Percentiles rank a stretch among this genome's conserved stretches.
phyloP scores from a whole-genome alignment of 2,888 invertebrate genomes.

The Coenonympha arcania region DNA sequence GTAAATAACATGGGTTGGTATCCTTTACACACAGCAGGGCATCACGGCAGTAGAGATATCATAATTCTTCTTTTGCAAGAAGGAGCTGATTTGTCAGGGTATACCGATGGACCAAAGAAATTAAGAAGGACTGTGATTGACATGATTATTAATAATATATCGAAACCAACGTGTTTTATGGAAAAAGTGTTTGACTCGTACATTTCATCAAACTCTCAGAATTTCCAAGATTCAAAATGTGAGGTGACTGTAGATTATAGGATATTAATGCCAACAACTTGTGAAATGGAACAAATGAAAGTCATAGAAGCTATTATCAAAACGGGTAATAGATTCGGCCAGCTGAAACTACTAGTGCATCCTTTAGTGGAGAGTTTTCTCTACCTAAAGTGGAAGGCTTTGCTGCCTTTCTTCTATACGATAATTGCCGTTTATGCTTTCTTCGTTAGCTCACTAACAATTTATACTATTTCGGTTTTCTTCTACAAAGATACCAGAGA shows the following conservation, averaged over 20 bases:
- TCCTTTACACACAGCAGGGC: slow-evolving; percentile 66
- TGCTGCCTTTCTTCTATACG: slow-evolving; percentile 70
- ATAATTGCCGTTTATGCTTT: slow-evolving; percentile 65
- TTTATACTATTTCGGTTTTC: slow-evolving; percentile 63
- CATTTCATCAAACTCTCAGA: slow-evolving; percentile 61
- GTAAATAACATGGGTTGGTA: slow-evolving; percentile 55
- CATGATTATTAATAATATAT: slow-evolving; percentile 66
- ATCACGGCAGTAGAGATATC: slow-evolving; percentile 75
- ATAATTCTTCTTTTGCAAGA: slow-evolving; percentile 57
- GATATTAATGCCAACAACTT: slow-evolving; percentile 58
- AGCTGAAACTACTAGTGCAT: slow-evolving; percentile 68
- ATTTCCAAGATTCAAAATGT: slow-evolving; percentile 55
- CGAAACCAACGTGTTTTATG: slow-evolving; percentile 70
- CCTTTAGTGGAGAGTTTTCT: slow-evolving; percentile 74
- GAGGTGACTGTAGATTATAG: slow-evolving; percentile 68
- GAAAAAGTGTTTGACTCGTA: slow-evolving; percentile 70
- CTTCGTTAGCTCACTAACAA: slow-evolving; percentile 67
- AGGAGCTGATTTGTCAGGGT: slow-evolving; percentile 63
- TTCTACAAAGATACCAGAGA: slow-evolving; percentile 58
- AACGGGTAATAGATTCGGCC: slow-evolving; percentile 66
- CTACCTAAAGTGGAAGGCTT: slow-evolving; percentile 72
- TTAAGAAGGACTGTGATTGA: slow-evolving; percentile 65
- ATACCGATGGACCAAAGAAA: slow-evolving; percentile 57
- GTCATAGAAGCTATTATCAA: slow-evolving; percentile 71
- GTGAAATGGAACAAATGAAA: slow-evolving; percentile 70